Percentiles rank a stretch among this genome's conserved stretches.
These are phyloP conservation scores for Cotesia typhae DNA, from an alignment of 1,140 invertebrate species.

Conservation along the genomic window DNA sequence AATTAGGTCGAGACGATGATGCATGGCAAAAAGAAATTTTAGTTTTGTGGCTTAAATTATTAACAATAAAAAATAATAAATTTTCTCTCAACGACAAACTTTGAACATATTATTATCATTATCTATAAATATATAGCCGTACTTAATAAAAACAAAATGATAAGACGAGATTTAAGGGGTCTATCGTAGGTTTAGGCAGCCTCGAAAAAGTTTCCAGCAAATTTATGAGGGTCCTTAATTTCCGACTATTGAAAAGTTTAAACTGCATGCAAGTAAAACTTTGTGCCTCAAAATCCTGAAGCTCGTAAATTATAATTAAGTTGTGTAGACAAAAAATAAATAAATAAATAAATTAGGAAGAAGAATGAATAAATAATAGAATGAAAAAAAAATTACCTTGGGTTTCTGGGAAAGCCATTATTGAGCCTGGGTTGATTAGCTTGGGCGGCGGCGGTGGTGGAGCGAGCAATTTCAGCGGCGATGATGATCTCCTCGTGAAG, in stretches of 20 bases:
- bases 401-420: slow-evolving; percentile 1
- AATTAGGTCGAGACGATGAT: no score
- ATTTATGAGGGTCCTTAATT: slow-evolving; percentile 27
- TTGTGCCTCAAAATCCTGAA: background rate
- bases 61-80: no score
- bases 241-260: slow-evolving; percentile 20
- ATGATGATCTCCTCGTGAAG: slow-evolving; percentile 53
- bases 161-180: no score
- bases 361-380: background rate
- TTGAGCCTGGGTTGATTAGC: slow-evolving; percentile 12
- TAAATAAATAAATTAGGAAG: background rate
- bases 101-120: no score
- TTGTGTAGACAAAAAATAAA: background rate
- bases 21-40: no score
- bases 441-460: background rate
- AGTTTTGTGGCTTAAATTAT: no score
- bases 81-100: no score
- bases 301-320: no score
- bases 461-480: slow-evolving; percentile 22
- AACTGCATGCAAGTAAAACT: background rate
- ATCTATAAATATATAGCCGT: no score
- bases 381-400: slow-evolving; percentile 18
- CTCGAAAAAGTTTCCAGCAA: slow-evolving; percentile 22
- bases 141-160: no score
- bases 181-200: background rate